A percentile compares a stretch with the other conserved stretches of the same genome.
Conservation (phyloP, 1,140 invertebrate genomes). For the Vanessa atalanta region DNA sequence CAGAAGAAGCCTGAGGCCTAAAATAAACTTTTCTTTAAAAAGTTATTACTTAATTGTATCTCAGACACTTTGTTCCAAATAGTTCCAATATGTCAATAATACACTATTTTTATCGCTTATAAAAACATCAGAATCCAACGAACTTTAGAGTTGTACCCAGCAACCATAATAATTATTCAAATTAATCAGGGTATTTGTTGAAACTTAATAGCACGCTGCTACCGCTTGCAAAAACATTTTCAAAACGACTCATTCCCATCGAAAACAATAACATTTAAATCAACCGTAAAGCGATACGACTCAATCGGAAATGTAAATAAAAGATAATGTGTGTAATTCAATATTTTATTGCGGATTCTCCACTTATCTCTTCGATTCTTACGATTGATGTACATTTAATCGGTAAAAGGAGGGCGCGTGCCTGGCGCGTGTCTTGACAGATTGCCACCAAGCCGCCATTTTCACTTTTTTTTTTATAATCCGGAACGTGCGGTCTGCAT, state of each 20-base stretch:
- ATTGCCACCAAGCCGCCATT: conserved; percentile 52
- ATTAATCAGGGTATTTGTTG: not conserved
- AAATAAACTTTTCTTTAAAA: too few relatives aligned
- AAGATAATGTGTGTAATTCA: conserved; percentile 73
- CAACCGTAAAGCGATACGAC: conserved; percentile 66
- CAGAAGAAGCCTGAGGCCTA: too few relatives aligned
- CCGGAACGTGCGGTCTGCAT: conserved; percentile 36
- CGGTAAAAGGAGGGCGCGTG: conserved; percentile 58
- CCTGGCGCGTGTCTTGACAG: conserved; percentile 60
- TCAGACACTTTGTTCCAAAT: too few relatives aligned
- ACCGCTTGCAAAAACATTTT: conserved; percentile 33
- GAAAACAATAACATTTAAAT: conserved; percentile 65
- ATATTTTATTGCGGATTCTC: conserved; percentile 72
- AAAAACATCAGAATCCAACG: too few relatives aligned
- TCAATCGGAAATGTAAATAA: conserved; percentile 76
- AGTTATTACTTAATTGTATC: too few relatives aligned
- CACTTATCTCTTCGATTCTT: conserved; percentile 61
- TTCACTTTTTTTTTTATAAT: conserved; percentile 55
- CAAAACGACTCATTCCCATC: conserved; percentile 55
- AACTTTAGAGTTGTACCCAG: too few relatives aligned
- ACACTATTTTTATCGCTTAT: too few relatives aligned
- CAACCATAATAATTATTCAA: not conserved
- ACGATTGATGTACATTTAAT: conserved; percentile 65
- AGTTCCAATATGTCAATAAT: too few relatives aligned
- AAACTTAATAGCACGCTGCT: not conserved